Conservation (phyloP, 2,797 vertebrate species). For the Channallabes apus region DNA sequence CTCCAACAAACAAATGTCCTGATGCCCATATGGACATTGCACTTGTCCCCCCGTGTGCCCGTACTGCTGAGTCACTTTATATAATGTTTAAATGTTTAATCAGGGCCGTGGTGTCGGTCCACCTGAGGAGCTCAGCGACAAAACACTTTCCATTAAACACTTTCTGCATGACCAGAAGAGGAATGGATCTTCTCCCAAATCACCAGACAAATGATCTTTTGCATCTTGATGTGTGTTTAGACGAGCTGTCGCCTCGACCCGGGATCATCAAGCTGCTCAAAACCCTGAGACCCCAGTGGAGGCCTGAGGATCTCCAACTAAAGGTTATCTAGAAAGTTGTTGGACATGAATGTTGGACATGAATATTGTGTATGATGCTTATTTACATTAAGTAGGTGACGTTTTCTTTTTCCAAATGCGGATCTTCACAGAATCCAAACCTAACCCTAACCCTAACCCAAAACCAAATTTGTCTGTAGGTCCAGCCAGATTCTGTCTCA, state of each 20-base stretch:
- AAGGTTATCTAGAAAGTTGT: slow-evolving; percentile 65
- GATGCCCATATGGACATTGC: slow-evolving; percentile 68
- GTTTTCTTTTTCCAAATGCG: no score
- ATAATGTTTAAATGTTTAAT: slow-evolving; percentile 33
- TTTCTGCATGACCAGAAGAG: neutral
- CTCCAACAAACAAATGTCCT: slow-evolving; percentile 32
- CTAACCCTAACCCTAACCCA: no score
- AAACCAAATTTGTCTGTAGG: no score
- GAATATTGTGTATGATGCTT: neutral
- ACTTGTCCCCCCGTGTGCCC: slow-evolving; percentile 53
- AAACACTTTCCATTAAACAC: neutral
- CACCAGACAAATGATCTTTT: slow-evolving; percentile 44
- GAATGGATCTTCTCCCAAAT: slow-evolving; percentile 57
- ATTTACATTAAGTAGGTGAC: no score
- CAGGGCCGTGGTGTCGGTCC: slow-evolving; percentile 5
- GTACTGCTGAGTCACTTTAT: slow-evolving; percentile 55
- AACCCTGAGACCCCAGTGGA: slow-evolving; percentile 71
- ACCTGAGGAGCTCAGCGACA: neutral
- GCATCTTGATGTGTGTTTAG: slow-evolving; percentile 66
- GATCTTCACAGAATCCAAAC: no score
- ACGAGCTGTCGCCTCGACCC: slow-evolving; percentile 59
- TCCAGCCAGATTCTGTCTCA: no score
- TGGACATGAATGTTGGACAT: neutral
- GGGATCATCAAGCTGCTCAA: slow-evolving; percentile 68
- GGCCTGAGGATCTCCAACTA: slow-evolving; percentile 66